Evolutionary conservation across 2,797 vertebrate genomes (phyloP), one percentile per base, ranked within the genome.

Genomic region (Carapus acus): DNA sequence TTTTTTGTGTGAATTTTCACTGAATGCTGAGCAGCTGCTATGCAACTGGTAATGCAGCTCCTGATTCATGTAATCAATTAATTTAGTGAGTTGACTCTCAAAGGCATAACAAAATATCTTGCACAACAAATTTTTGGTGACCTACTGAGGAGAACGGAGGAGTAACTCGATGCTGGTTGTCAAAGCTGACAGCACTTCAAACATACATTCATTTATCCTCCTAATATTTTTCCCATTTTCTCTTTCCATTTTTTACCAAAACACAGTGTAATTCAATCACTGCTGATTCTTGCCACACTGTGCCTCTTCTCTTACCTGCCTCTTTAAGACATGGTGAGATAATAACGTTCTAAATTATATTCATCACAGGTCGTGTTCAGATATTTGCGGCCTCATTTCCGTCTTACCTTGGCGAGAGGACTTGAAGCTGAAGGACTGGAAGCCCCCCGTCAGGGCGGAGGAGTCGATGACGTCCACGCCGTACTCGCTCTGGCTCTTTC

Each of bases 371-470:
- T 9, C 31, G 34, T 33, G 31, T 33, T n/a, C n/a, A n/a, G 31
- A 11, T 8, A 7, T 33, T 33, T 33, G 31, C 14, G 14, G 14
- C 1, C 14, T 13, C 4, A 27, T 54, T 34, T 8, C 3, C 9
- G 50, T 42, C 91, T 92, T 85, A 97, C 95, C 95, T 93, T 94
- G 94, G 73, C 89, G 91, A 76, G 91, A 92, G 41, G 93, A 92
- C 89, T 97, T 97, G 88, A 96, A 98, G 89, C 92, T 95, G 88
- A 98, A 97, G 74, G 93, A 93, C 90, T 97, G 95, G 85, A 95
- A 96, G 78, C 93, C 94, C 64, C 95, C 94, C 3, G 94, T 93
- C 74, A 97, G 90, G 18, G 95, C 94, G 20, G 95, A 95, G 47
- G 95, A 95, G 86, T 96, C 94, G 60, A 96, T 96, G 81, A 97